Evolutionary conservation across 2,113 vertebrate genomes (phyloP).

Genomic region (Piliocolobus tephrosceles): DNA sequence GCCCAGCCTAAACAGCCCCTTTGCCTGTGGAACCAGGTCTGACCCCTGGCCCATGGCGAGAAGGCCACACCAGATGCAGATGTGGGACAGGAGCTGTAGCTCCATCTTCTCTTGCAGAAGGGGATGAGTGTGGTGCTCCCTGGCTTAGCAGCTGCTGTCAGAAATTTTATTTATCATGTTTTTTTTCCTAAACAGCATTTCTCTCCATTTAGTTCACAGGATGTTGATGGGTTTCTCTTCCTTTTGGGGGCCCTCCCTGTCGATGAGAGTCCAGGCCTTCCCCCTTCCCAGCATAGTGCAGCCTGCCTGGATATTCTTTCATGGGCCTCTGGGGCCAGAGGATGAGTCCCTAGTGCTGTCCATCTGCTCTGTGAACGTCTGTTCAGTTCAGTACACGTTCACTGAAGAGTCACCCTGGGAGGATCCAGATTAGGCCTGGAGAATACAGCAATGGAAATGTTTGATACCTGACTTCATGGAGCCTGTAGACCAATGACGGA

Average conservation of each 20-base stretch:
- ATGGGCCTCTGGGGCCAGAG: neutral
- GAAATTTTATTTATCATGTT: neutral
- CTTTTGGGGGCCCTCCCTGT: neutral
- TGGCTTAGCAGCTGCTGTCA: neutral
- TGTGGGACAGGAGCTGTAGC: fast-evolving
- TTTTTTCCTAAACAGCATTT: neutral
- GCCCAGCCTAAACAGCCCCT: neutral
- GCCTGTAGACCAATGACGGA: neutral
- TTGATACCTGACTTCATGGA: neutral
- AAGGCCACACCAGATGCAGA: neutral
- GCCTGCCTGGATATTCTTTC: neutral
- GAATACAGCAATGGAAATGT: fast-evolving
- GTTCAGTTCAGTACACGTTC: neutral
- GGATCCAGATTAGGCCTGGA: neutral
- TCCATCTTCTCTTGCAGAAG: neutral
- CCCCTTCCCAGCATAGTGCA: no score
- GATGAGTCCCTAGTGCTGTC: neutral
- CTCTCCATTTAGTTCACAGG: neutral
- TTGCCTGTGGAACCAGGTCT: neutral
- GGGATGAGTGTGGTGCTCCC: neutral
- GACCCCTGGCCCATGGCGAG: no score
- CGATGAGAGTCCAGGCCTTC: neutral
- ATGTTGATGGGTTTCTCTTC: neutral
- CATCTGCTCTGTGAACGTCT: neutral
- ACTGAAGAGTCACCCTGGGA: neutral